phyloP scores from a whole-genome alignment of 2,113 vertebrate species.

The Sminthopsis crassicaudata region DNA sequence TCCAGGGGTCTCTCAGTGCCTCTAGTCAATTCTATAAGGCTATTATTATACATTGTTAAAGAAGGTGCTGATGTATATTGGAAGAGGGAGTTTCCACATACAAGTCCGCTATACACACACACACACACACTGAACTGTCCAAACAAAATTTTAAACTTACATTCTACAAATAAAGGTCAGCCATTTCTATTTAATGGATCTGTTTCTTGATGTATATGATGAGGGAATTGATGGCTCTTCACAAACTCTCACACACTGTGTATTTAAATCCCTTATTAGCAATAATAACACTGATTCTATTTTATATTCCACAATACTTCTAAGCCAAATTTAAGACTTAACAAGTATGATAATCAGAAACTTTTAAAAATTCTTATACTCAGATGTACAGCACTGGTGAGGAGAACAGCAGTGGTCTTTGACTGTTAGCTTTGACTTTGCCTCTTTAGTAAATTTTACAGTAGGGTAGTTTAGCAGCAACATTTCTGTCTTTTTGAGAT shows the following conservation, averaged over 20 bases:
- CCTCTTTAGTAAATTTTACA: no score
- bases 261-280: neutral
- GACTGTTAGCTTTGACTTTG: no score
- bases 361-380: neutral
- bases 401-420: neutral
- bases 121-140: neutral
- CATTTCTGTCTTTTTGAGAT: neutral
- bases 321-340: neutral
- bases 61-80: neutral
- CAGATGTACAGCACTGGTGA: neutral
- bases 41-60: neutral
- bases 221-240: neutral
- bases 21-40: neutral
- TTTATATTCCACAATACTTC: neutral
- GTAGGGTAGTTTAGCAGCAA: neutral
- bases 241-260: neutral
- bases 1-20: neutral
- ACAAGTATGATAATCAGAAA: neutral
- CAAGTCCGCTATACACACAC: neutral
- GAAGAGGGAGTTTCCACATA: neutral
- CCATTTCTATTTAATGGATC: neutral
- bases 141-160: neutral
- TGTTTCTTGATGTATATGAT: neutral
- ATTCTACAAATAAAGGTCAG: neutral
- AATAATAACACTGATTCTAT: neutral